Base-by-base conservation (phyloP, 1,140 invertebrate genomes). In the Cepaea nemoralis region DNA sequence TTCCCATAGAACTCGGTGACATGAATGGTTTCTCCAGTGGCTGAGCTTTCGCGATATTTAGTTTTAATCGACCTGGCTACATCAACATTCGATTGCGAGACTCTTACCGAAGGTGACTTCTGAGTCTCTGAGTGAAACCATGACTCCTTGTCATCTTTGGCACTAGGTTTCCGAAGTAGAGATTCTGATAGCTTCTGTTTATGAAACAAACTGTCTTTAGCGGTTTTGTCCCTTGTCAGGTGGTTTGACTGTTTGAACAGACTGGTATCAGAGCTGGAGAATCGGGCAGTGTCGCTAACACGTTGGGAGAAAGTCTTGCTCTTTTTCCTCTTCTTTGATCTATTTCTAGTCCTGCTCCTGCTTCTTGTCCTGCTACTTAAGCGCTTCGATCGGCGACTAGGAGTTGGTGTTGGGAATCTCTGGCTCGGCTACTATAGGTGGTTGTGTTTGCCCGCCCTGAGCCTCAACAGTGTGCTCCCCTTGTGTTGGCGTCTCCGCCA, bases 251-350 rank as follows among this genome's bases (percentile, higher is more conserved):
- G 27, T 31, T 16, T 63, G n/a, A 63, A 63, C 10, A 63, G n/a
- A 31, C 59, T 63, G 59, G 59, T 63, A 19, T 63, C 59, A 63
- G 59, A 63, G 33, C 59, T 63, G 3, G 59, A 63, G n/a, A 63
- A 8, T 63, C 22, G 27, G 6, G 59, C 27, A 6, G 59, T 63
- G 27, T 63, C 27, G 5, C 59, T 55, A 22, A 14, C 6, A n/a
- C n/a, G n/a, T 2, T 63, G n/a, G 3, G 5, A 27, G 59, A 63
- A 16, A 5, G 12, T 2, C 1, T 6, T 63, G 59, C n/a, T 10
- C 27, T 63, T 31, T 63, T 31, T 27, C 33, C 59, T 63, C 5
- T 63, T 31, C 8, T 16, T 22, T 6, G 22, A 5, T 27, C 27
- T 63, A 31, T 31, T 31, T 16, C 27, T 63, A n/a, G n/a, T n/a